Base-by-base conservation (phyloP, 1,140 invertebrate species). In the Choristoneura fumiferana region DNA sequence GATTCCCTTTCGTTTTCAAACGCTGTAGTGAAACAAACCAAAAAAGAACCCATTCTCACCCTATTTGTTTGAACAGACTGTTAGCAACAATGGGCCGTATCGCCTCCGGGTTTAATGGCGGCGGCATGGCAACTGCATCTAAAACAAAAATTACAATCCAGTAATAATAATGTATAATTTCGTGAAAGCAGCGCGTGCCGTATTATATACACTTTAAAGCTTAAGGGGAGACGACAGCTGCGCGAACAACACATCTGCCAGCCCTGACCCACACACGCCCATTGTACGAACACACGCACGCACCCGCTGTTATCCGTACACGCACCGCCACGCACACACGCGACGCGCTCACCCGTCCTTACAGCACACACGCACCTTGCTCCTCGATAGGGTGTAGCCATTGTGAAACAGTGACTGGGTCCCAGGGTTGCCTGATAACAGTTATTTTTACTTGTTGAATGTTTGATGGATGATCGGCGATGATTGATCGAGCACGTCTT, bases 391-490 rank as follows among this genome's bases (percentile, higher is more conserved):
- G 70, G 73, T 73, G 73, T 68, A 70, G 45, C 69, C 65, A 73
- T 75, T 69, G 67, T 69, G 60, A n/a, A 34, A 57, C 18, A 17
- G 29, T 62, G 64, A 69, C 64, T 65, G 34, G 39, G 60, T 57
- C 59, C 63, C 67, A 71, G 65, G 69, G 61, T 57, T 67, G 64
- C 60, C 66, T 73, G 73, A 75, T 77, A 79, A 79, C 71, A 75
- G 63, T 78, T 83, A 81, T 86, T 86, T 86, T 86, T 84, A 86
- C 83, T 83, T 86, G 83, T 86, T 86, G 83, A 84, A 83, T 76
- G 70, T 66, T 71, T 84, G 83, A 86, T 84, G 69, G 77, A 81
- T 83, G 78, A 76, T 78, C 66, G 63, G n/a, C 62, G 71, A 86
- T 86, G 83, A 86, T 86, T 79, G 83, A 86, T 86, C 77, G 76